phyloP scores from a whole-genome alignment of 2,797 vertebrate genomes.

The Todus mexicanus region DNA sequence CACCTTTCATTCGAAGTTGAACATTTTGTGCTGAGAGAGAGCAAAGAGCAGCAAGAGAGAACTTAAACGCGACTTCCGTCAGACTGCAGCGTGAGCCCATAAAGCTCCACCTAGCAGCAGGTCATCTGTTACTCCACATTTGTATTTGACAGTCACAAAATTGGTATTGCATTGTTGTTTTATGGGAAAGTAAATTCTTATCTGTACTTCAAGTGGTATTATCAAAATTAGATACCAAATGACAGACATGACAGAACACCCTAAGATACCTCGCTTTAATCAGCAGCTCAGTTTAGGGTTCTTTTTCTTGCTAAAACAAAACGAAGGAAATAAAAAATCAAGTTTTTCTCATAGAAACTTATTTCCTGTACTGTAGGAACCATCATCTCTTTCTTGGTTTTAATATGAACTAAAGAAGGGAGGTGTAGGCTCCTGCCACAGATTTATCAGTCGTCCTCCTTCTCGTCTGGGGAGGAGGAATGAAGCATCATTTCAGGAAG shows the following conservation, averaged over 20 bases:
- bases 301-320: background rate
- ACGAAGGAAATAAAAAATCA: background rate
- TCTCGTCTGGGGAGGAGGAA: background rate
- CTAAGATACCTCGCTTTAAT: background rate
- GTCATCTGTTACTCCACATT: background rate
- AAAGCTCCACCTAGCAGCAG: background rate
- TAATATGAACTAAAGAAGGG: background rate
- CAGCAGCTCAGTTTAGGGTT: background rate
- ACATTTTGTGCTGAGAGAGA: background rate
- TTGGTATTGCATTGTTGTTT: background rate
- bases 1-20: background rate
- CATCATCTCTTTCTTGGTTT: background rate
- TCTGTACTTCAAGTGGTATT: background rate
- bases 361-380: background rate
- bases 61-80: background rate
- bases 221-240: background rate
- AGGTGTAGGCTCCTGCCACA: background rate
- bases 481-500: background rate
- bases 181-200: background rate
- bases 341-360: background rate
- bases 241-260: background rate
- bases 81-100: background rate
- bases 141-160: background rate
- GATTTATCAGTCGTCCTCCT: background rate
- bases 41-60: background rate